phyloP scores from a whole-genome alignment of 2,888 invertebrate genomes.

The Campoletis raptor region DNA sequence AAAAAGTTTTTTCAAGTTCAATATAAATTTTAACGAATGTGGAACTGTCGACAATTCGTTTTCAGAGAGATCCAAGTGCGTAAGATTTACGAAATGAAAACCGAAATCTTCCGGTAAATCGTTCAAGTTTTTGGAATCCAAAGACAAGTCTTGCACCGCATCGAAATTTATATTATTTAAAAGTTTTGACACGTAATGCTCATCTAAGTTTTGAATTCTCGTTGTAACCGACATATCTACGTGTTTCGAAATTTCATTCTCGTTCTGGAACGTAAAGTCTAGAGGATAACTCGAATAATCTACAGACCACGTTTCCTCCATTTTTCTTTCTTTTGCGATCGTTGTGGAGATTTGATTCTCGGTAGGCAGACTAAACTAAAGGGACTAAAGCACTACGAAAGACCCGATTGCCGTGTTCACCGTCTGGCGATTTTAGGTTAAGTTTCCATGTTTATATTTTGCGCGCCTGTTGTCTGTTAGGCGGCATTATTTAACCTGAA shows the following conservation, averaged over 20 bases:
- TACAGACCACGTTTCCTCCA: neutral
- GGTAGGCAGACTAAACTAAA: neutral
- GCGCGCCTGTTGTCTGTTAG: neutral
- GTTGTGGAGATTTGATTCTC: neutral
- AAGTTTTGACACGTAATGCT: neutral
- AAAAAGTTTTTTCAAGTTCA: neutral
- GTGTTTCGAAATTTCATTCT: neutral
- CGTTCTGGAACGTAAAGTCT: neutral
- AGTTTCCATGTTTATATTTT: neutral
- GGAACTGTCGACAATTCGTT: constrained; percentile 7
- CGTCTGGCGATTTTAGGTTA: neutral
- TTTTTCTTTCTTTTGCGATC: neutral
- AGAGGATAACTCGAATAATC: neutral
- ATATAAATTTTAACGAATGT: neutral
- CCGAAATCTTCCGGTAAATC: constrained; percentile 32
- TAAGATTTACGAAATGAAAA: constrained; percentile 71
- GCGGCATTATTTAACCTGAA: neutral
- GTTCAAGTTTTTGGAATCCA: neutral
- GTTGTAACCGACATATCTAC: neutral
- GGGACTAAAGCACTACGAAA: neutral
- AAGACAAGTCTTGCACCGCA: neutral
- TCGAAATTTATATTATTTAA: neutral
- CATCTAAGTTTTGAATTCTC: neutral
- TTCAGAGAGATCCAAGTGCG: neutral
- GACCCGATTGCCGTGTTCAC: neutral